Base-by-base conservation (phyloP, 1,140 invertebrate species). In the Pseudomyrmex gracilis region DNA sequence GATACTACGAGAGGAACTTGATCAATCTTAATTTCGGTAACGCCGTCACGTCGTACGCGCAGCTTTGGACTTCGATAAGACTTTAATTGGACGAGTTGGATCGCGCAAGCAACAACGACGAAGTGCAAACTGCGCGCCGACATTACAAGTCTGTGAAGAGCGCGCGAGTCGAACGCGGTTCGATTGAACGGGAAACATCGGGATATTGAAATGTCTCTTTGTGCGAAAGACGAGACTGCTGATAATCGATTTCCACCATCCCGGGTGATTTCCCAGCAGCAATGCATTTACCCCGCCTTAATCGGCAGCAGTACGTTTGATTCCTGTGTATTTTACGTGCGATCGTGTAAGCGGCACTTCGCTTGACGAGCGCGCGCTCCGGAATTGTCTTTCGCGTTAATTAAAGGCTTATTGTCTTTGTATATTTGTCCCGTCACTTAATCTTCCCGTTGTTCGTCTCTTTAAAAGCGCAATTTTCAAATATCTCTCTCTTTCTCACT, bases 131-230 rank as follows among this genome's bases (percentile, higher is more conserved):
- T 34, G 34, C 34, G 71, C n/a, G 58, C 24, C 34, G 47, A 53
- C 68, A 17, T 68, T 49, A 1, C 34, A 66, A 64, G 34, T 5
- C 34, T 34, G 5, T 34, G 34, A 34, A 34, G 5, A 74, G 20
- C 12, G 34, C 22, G 17, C 15, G 43, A 78, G 13, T 34, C 45
- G 17, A n/a, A 51, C 34, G 43, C 34, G 43, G 45, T 47, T 34
- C 34, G 34, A 64, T 86, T 78, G 63, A 53, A 13, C 7, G 22
- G 2, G 17, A 57, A 20, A 61, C 47, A 55, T 68, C 68, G 34
- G 77, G 55, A 87, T 84, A 87, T 73, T 67, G 61, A 71, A 80
- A 84, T 63, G 20, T 15, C 53, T 61, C 22, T 61, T 53, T 82
- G 55, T 74, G 13, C 7, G 55, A 12, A 45, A 17, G 12, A 5